These are phyloP conservation scores for Antennarius maculatus DNA, from an alignment of 2,797 vertebrate species.

Conservation along the genomic window DNA sequence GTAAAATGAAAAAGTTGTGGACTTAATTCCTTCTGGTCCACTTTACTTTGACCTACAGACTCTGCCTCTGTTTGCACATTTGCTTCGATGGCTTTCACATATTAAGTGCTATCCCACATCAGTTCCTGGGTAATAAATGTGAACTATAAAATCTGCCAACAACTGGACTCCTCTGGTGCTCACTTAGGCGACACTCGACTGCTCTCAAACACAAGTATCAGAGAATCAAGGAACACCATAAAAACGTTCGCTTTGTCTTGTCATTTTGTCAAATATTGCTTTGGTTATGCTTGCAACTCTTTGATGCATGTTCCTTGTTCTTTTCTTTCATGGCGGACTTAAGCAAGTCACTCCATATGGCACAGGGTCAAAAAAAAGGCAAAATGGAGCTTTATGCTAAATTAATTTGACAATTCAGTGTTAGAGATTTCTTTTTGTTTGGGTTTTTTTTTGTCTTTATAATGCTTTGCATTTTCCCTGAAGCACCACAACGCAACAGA, in stretches of 20 bases:
- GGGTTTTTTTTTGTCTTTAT: neutral
- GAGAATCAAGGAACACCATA: neutral
- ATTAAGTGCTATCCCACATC: neutral
- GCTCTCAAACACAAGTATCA: neutral
- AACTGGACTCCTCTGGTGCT: neutral
- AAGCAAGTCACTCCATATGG: no score
- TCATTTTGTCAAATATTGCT: neutral
- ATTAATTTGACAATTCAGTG: neutral
- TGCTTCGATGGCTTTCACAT: neutral
- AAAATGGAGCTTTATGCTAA: neutral
- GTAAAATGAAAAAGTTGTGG: slow-evolving; percentile 4
- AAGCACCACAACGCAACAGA: neutral
- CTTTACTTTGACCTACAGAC: neutral
- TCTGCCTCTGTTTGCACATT: slow-evolving; percentile 7
- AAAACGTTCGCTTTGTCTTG: neutral
- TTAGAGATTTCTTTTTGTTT: neutral
- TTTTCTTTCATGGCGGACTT: neutral
- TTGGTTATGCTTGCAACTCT: neutral
- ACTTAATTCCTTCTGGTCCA: neutral
- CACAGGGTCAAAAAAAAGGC: no score
- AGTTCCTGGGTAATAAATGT: slow-evolving; percentile 3
- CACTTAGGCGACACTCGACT: neutral
- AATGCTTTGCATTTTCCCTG: neutral
- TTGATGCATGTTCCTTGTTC: neutral
- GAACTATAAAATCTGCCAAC: slow-evolving; percentile 1